Base-by-base conservation (phyloP, 2,888 invertebrate species). In the Meandrusa payeni region DNA sequence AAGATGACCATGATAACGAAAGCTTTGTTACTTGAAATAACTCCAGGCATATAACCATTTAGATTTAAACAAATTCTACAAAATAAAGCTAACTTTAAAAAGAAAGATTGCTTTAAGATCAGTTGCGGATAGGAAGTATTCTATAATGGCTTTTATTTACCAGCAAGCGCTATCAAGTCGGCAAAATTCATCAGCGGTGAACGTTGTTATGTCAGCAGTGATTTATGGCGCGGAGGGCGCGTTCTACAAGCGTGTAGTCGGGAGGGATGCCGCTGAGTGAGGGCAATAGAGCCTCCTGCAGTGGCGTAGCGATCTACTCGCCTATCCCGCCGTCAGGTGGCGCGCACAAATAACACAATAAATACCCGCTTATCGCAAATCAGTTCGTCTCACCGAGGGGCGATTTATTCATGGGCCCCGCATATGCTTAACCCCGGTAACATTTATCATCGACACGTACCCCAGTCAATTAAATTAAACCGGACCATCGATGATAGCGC, bases 331-430 rank as follows among this genome's bases (percentile, higher is more conserved):
- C 64, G 61, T 69, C 69, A 73, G 69, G 81, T 78, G 76, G 71
- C 71, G 61, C 62, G 71, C 70, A 77, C 77, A 79, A 79, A 80
- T 82, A 77, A 76, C 75, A 76, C 77, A 82, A 85, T 86, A 85
- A 85, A 86, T 85, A 82, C 72, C 61, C 65, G 76, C 82, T 85
- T 86, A 86, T 86, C 86, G 82, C 85, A 81, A 85, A 87, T 87
- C 86, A 81, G 76, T 72, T 80, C 76, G 66, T 78, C 80, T 76
- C 76, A 71, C 71, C 69, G 69, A 73, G 71, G 67, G 71, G 69
- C 79, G 75, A 83, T 85, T 76, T 85, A 86, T 85, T 81, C 82
- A 81, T 79, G 76, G 76, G 74, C 69, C 54, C 57, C 57, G 61
- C 76, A 76, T 79, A 75, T 78, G 78, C 74, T 82, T 78, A 81